A percentile compares a stretch with the other conserved stretches of the same genome.
phyloP scores from a whole-genome alignment of 2,113 vertebrate species.

The Girardinichthys multiradiatus region DNA sequence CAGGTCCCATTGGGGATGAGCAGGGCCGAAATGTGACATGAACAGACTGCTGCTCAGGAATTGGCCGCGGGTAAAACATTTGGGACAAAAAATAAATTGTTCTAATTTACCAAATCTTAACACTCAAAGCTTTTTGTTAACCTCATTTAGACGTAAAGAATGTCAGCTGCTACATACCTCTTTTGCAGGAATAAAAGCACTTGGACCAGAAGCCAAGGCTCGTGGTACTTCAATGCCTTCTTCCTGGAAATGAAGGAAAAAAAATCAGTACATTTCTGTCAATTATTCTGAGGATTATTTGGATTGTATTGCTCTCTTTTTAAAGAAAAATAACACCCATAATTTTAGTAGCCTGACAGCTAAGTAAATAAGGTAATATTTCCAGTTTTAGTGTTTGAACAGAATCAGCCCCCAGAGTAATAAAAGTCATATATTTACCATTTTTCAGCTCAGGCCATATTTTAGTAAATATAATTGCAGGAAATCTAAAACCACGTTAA shows the following conservation, averaged over 20 bases:
- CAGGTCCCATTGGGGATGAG: too few relatives aligned
- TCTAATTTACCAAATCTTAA: too few relatives aligned
- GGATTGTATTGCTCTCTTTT: too few relatives aligned
- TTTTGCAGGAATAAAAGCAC: conserved; percentile 77
- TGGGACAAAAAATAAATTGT: too few relatives aligned
- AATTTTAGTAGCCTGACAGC: not conserved
- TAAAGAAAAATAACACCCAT: not conserved
- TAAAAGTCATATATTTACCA: too few relatives aligned
- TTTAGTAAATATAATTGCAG: not conserved
- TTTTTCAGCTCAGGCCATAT: not conserved
- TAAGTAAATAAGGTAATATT: not conserved
- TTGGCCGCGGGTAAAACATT: too few relatives aligned
- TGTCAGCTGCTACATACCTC: conserved; percentile 55
- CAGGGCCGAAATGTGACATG: too few relatives aligned
- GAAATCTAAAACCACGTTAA: not conserved
- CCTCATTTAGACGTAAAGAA: not conserved
- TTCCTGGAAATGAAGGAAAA: conserved; percentile 52
- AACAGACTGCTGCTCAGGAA: too few relatives aligned
- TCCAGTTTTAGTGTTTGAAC: too few relatives aligned
- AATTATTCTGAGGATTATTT: not conserved
- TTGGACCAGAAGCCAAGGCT: conserved; percentile 71
- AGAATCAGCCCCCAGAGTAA: too few relatives aligned
- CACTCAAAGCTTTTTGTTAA: too few relatives aligned
- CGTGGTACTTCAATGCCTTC: conserved; percentile 73
- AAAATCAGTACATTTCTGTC: not conserved